Evolutionary conservation across 2,797 vertebrate genomes (phyloP).

Genomic region (Thaleichthys pacificus): DNA sequence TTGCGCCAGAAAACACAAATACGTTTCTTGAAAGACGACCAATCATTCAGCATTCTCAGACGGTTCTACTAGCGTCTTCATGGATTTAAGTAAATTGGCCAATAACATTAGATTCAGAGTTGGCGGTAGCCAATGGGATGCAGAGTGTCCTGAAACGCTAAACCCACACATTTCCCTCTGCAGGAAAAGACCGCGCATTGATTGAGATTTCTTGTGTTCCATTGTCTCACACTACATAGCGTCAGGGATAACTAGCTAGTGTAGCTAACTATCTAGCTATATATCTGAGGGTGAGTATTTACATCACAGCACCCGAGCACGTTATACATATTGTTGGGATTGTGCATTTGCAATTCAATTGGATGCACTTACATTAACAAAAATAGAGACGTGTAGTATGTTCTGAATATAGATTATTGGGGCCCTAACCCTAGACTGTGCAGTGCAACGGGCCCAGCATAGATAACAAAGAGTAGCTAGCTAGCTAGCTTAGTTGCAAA

Average conservation of each 20-base stretch:
- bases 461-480: not conserved
- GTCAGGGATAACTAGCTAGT: slow-evolving; percentile 1
- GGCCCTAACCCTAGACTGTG: not conserved
- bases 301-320: not conserved
- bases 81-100: not conserved
- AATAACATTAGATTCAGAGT: too few species aligned
- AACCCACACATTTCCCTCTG: not conserved
- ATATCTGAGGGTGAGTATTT: slow-evolving; percentile 14
- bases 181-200: slow-evolving; percentile 3
- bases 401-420: not conserved
- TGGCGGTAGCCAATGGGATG: slow-evolving; percentile 30
- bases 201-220: not conserved
- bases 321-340: not conserved
- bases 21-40: not conserved
- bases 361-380: not conserved
- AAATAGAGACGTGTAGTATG: not conserved
- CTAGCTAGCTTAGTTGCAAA: not conserved
- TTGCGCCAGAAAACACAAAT: not conserved
- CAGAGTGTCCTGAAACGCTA: not conserved
- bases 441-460: not conserved
- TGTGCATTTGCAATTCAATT: not conserved
- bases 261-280: slow-evolving; percentile 7
- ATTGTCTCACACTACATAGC: slow-evolving; percentile 16
- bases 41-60: not conserved
- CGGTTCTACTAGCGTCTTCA: too few species aligned